Base-by-base conservation (phyloP, 30 jellyfish, hydroid and myxozoan genomes). In the Cassiopea xamachana region DNA sequence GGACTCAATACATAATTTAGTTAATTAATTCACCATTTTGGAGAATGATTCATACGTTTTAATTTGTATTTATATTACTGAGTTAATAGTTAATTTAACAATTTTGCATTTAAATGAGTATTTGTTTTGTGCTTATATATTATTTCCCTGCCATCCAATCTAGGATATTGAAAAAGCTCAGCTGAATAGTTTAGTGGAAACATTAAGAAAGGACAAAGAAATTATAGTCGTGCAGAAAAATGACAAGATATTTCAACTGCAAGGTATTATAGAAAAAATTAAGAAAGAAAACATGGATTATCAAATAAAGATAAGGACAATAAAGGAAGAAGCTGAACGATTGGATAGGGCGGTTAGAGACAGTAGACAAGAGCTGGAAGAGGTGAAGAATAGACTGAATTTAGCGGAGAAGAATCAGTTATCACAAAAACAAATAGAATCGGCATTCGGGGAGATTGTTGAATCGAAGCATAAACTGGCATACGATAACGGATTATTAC, bases 401-500 rank as follows among this genome's bases (percentile, higher is more conserved):
- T 78, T 90, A 18, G 91, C 92, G 3, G 93, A 87, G 75, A 72
- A 79, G 78, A 84, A 67, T 14, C 92, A 87, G 81, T 39, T 83
- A 81, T 92, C 98, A 12, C 98, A 92, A 49, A 87, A 86, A 62
- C 94, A 92, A 68, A 80, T 92, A 10, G 98, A 92, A 70, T 60
- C 81, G 1, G 93, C 88, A 39, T 50, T 92, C 80, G 62, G 67
- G 9, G 98, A 92, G 59, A 92, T 92, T 51, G 27, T 87, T 82
- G 43, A 43, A 44, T 91, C 93, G 27, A 92, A 92, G 82, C 89
- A 82, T 46, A 73, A 78, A 47, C 88, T 92, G 46, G 98, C 98
- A 10, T 92, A 92, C 46, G 98, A 92, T 60, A 92, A 92, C 49
- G 98, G 98, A 18, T 50, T 92, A 78, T 55, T 92, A 78, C 95